Base-by-base conservation (phyloP, 2,888 invertebrate species). In the Serrognathus titanus region DNA sequence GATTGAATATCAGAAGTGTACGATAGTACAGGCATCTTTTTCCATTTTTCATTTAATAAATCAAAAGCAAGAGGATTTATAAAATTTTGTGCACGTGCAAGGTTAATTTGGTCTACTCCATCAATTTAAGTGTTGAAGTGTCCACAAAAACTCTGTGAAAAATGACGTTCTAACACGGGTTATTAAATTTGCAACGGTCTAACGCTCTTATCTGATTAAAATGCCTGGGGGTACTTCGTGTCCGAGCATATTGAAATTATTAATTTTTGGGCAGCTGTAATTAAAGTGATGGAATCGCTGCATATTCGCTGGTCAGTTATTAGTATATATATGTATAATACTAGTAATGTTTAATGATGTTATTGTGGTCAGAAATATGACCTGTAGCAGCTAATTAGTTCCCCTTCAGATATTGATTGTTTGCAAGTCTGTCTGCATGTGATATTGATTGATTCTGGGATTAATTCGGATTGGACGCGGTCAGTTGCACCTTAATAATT, bases 121-220 rank as follows among this genome's bases (percentile, higher is more conserved):
- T 43, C 43, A 16, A 43, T 16, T 11, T 43, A 10, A 11, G 12
- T 10, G 20, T 13, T 20, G 13, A 16, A 10, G 12, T 9, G 43
- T 16, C 13, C 12, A 13, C 40, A 13, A 40, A 12, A 40, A 43
- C 13, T 13, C 13, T 43, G 20, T 43, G 20, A 48, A 53, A 53
- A 47, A 38, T 7, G 6, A 11, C 36, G 38, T 39, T 53, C 38
- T 12, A 38, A 53, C 39, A 37, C 47, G 38, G 37, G 36, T 53
- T 53, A 53, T 53, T 53, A 53, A 47, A 53, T 53, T 53, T 53
- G 46, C 53, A 38, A 48, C 12, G 39, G 53, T 47, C 53, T 68
- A 71, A 69, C 66, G 66, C 65, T 68, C 61, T 59, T 64, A 69
- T 66, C 68, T 66, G 66, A 70, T 71, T 69, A 69, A 66, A 70